Evolutionary conservation across 2,888 invertebrate genomes (phyloP), one percentile per base, ranked within the genome.

Genomic region (Antitype chi): DNA sequence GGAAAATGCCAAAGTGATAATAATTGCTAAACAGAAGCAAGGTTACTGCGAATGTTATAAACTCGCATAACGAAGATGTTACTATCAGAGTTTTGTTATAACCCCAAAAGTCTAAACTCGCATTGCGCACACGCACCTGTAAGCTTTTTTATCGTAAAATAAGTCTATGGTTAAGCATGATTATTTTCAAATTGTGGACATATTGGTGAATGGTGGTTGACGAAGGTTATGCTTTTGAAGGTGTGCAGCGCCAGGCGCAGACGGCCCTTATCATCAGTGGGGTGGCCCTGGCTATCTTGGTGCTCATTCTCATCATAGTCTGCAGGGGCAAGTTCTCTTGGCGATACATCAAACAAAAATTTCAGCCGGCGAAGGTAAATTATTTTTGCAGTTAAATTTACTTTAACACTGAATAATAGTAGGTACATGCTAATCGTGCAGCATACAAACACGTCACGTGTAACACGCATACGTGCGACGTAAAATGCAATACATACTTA

Each of bases 341-440:
- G 96, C 91, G 94, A 82, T 95, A 93, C 77, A 89, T 96, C 80
- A 96, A 96, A 85, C 95, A 96, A 85, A 96, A 95, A 88, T 92
- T 96, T 75, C 96, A 95, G 84, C 96, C 95, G 2, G 88, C 95
- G 8, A 96, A 96, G 95, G 96, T 96, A 89, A 55, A 57, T 32
- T 20, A 55, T 55, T 68, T 78, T 64, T 43, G 49, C 28, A 23
- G 49, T 20, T 66, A 4, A 23, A 25, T 52, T 9, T 13, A 25
- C 49, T 52, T 67, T 52, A n/a, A 57, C 57, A 38, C 20, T n/a
- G 11, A 55, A 60, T 59, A 11, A 32, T 28, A 13, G 20, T n/a
- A n/a, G n/a, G n/a, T 59, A 59, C 28, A 17, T 23, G 11, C 32
- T 32, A 13, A 23, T 23, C 6, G 2, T 23, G 32, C 60, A 23